These are phyloP conservation scores for Gambusia yucatana DNA, from an alignment of 2,797 vertebrate species.

Conservation along the genomic window DNA sequence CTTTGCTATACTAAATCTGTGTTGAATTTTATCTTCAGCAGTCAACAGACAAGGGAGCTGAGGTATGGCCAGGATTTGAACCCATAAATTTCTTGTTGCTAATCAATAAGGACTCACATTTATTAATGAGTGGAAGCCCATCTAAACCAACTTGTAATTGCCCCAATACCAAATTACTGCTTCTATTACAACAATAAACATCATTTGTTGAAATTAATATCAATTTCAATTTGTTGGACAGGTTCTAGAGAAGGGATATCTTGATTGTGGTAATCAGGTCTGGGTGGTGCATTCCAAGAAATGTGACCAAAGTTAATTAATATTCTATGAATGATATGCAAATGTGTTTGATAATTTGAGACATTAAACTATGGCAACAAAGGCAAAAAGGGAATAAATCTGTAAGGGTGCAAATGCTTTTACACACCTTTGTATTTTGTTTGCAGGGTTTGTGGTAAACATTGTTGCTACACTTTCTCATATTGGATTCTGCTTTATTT, in stretches of 20 bases:
- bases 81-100: no score
- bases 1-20: no score
- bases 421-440: background rate
- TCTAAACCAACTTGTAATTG: no score
- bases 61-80: no score
- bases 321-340: background rate
- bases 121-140: no score
- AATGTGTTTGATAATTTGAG: background rate
- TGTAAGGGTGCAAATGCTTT: background rate
- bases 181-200: no score
- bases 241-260: background rate
- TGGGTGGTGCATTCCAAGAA: background rate
- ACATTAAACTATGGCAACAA: background rate
- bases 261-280: background rate
- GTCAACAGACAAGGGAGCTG: no score
- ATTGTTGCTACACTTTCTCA: background rate
- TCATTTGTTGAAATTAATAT: no score
- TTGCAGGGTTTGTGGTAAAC: background rate
- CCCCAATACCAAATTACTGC: no score
- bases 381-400: background rate
- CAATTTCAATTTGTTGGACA: background rate
- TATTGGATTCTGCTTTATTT: background rate
- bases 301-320: background rate
- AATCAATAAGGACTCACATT: no score
- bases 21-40: no score